Evolutionary conservation across 2,888 invertebrate genomes (phyloP).

Genomic region (Trachelus troglodyta): DNA sequence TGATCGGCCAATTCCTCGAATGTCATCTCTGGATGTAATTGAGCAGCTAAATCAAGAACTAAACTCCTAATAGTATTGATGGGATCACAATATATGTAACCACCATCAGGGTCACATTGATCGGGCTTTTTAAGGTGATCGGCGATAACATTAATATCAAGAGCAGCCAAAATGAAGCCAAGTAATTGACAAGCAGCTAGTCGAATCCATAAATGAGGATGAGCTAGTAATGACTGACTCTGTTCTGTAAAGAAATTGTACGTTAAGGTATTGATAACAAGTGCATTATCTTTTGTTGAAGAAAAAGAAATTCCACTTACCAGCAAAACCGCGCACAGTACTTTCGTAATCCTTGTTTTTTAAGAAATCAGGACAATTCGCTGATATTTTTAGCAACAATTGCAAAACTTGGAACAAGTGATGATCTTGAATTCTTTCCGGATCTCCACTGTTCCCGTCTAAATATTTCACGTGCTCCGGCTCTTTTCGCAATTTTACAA

Average conservation of each 20-base stretch:
- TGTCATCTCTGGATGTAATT: constrained; percentile 75
- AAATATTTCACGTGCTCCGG: background rate
- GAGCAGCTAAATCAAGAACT: constrained; percentile 80
- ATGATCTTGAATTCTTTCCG: constrained; percentile 77
- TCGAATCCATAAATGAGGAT: constrained; percentile 91
- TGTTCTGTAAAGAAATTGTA: constrained; percentile 71
- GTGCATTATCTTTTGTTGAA: background rate
- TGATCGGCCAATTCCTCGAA: constrained; percentile 81
- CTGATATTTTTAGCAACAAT: constrained; percentile 76
- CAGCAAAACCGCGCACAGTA: constrained; percentile 65
- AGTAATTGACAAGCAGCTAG: constrained; percentile 81
- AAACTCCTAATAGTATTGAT: constrained; percentile 74
- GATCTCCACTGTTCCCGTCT: constrained; percentile 68
- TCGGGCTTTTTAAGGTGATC: constrained; percentile 63
- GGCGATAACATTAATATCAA: constrained; percentile 74
- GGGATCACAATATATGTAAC: constrained; percentile 75
- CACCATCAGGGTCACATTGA: constrained; percentile 64
- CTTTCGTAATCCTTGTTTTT: constrained; percentile 68
- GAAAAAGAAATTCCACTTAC: constrained; percentile 31
- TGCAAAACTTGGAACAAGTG: constrained; percentile 81
- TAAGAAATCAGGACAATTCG: constrained; percentile 73
- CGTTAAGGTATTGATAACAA: background rate
- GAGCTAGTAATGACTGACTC: constrained; percentile 78
- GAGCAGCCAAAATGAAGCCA: constrained; percentile 75
- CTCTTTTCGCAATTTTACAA: constrained; percentile 44